Base-by-base conservation (phyloP, 1,140 invertebrate species). In the Ditylenchus dipsaci region DNA sequence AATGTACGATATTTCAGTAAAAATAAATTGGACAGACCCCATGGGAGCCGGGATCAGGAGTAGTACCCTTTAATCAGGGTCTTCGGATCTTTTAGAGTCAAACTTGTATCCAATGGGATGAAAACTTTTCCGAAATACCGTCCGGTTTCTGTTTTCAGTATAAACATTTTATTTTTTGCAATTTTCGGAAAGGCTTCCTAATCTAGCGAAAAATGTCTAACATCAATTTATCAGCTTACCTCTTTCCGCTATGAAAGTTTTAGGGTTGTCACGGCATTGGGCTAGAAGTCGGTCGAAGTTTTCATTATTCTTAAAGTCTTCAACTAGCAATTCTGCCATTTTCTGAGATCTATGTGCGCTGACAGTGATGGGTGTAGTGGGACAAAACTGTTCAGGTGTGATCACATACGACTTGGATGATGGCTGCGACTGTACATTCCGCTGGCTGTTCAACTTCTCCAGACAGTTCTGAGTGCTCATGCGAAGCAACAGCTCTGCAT, bases 391-490 rank as follows among this genome's bases (percentile, higher is more conserved):
- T 19, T 77, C 76, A 23, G 64, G 21, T 1, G 76, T 63, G 42
- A 77, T 79, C 19, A 77, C 56, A 60, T 77, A 77, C 21, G 76
- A 77, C 26, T 65, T 78, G 21, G 73, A 23, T 11, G 64, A 19
- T 8, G 77, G 67, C 9, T 75, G 69, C 29, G 23, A 43, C 49
- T 26, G 42, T 9, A 15, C 49, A 47, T 38, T 56, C 19, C 38
- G 26, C 9, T 68, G 76, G 1, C 53, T 58, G 53, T 69, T 68
- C 11, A 77, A 45, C 47, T 79, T 78, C 15, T 77, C 77, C 17
- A 77, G 43, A 63, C 77, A 79, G 42, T 63, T 74, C 47, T 77
- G 76, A 17, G 75, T 64, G 26, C 62, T 67, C 11, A 79, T 71
- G 27, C 73, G 73, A 29, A 77, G 26, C 30, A 77, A 43, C 17